These are phyloP conservation scores for Druceiella hillmani DNA, from an alignment of 2,888 invertebrate species.

Conservation along the genomic window DNA sequence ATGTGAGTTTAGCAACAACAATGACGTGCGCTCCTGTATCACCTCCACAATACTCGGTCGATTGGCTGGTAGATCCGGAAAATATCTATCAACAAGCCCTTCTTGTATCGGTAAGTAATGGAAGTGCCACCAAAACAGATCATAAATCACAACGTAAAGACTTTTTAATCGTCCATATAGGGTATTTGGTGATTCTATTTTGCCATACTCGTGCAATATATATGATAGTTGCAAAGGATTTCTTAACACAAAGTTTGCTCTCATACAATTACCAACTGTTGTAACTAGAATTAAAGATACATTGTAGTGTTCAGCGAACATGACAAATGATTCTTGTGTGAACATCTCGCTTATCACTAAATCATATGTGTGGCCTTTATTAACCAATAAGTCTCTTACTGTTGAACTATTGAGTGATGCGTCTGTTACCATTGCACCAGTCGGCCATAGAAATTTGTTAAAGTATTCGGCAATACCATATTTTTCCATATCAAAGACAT, in stretches of 20 bases:
- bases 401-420: constrained; percentile 33
- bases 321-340: constrained; percentile 41
- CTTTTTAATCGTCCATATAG: constrained; percentile 50
- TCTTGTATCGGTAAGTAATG: constrained; percentile 39
- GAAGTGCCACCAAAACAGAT: constrained; percentile 38
- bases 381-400: constrained; percentile 33
- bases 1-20: constrained; percentile 47
- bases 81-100: constrained; percentile 34
- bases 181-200: constrained; percentile 41
- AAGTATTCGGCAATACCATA: constrained; percentile 37
- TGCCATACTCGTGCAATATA: constrained; percentile 35
- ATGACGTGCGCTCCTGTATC: constrained; percentile 37
- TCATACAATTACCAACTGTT: constrained; percentile 43
- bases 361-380: constrained; percentile 37
- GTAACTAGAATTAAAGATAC: constrained; percentile 38
- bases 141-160: constrained; percentile 39
- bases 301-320: constrained; percentile 42
- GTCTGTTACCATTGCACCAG: constrained; percentile 36
- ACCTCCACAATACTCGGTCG: constrained; percentile 38
- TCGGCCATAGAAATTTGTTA: constrained; percentile 35
- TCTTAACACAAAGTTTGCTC: constrained; percentile 35
- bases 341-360: constrained; percentile 47
- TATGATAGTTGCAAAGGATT: constrained; percentile 42
- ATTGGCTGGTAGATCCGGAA: constrained; percentile 34
- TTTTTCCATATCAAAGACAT: constrained; percentile 38